Evolutionary conservation across 2,113 vertebrate genomes (phyloP).

Genomic region (Rynchops niger): DNA sequence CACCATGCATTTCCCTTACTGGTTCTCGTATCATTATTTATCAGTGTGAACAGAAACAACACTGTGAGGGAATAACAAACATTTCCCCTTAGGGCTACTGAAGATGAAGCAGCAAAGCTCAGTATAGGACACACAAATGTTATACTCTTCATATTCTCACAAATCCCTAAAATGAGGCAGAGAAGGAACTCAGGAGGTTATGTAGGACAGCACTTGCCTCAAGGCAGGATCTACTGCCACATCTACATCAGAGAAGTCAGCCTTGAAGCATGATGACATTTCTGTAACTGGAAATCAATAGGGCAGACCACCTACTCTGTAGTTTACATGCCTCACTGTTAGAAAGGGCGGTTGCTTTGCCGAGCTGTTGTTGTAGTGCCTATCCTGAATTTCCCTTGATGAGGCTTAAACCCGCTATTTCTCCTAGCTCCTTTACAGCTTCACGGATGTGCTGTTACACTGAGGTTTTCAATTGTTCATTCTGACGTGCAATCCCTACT

Average conservation of each 20-base stretch:
- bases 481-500: background rate
- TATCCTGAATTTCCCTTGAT: background rate
- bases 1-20: background rate
- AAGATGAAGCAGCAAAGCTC: background rate
- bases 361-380: background rate
- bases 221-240: background rate
- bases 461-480: background rate
- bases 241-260: background rate
- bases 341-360: background rate
- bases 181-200: background rate
- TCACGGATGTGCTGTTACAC: rapidly evolving
- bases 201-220: background rate
- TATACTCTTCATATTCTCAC: background rate
- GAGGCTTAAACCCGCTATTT: background rate
- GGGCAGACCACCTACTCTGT: background rate
- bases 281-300: background rate
- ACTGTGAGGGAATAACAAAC: background rate
- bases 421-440: background rate
- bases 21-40: background rate
- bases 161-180: background rate
- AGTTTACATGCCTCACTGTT: background rate
- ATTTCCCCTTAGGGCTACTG: background rate
- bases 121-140: background rate
- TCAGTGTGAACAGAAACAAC: background rate
- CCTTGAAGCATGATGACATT: background rate